Base-by-base conservation (phyloP, 2,113 vertebrate genomes). In the Machaerirhynchus nigripectus region DNA sequence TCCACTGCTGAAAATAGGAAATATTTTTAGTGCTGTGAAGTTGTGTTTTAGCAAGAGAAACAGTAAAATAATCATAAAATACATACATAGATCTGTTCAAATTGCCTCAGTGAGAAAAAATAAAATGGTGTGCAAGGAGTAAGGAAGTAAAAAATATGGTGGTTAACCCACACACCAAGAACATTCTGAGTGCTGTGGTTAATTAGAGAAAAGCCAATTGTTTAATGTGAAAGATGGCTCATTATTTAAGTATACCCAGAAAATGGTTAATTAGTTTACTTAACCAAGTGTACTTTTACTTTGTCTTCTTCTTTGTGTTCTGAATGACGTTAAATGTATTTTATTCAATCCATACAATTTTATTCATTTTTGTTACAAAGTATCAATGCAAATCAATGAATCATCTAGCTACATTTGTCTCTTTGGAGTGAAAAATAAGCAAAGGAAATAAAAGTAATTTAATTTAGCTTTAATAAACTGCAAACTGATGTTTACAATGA, bases 241-340 rank as follows among this genome's bases (percentile, higher is more conserved):
- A 50, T 87, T 97, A 93, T 97, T 96, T 95, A 97, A 97, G 92
- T 83, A 87, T 57, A 89, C 37, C 33, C 61, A 96, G 93, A 97
- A 98, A 97, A 96, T 79, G 33, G 82, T 97, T 97, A 97, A 97
- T 97, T 98, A 97, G 93, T 97, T 98, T 97, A 97, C 96, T 98
- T 97, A 97, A 94, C 89, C 92, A 97, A 95, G 87, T 96, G 74
- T 87, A 96, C 87, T 97, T 97, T 96, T 95, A 95, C 84, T 96
- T 95, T 63, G 44, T 91, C 78, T 93, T 96, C 88, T 90, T 97
- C 64, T 96, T 96, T 95, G 63, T 95, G n/a, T 55, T 64, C 49
- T 96, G 91, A 94, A 95, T 97, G 80, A 96, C 5, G 30, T 92
- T 94, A 96, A 97, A 97, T 87, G 64, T 49, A 88, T 97, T 97